Base-by-base conservation (phyloP, 2,797 vertebrate genomes). In the Nannoperca australis region DNA sequence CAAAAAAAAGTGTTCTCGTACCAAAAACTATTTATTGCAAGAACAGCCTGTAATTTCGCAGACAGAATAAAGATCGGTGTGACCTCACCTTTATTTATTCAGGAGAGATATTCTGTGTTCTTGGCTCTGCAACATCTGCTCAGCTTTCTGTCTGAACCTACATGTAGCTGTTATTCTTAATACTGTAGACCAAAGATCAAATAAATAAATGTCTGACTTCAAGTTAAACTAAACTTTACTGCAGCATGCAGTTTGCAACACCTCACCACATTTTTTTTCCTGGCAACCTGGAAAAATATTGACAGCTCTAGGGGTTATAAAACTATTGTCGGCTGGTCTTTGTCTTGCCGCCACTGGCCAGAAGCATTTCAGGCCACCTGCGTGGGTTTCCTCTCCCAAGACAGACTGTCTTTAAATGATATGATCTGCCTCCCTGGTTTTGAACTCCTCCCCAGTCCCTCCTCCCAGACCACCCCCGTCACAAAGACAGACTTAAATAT, bases 261-360 rank as follows among this genome's bases (percentile, higher is more conserved):
- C 71, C 62, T 65, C 38, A 6, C 60, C 58, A 22, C 81, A 84
- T 90, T 88, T 80, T 70, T 91, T 64, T 68, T 82, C 78, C 12
- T 85, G 79, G 91, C 70, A 87, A 92, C 92, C 83, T 81, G 81
- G 73, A 59, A 85, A 86, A 91, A 90, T 83, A 89, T 87, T 87
- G 86, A 89, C 86, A 72, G 72, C 76, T 56, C 73, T 18, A 8
- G 50, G 53, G 61, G 68, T 82, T 49, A 11, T 88, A 89, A 91
- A 93, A 75, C 66, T n/a, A 63, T 67, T 79, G 62, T 79, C 7
- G 13, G 49, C 74, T 60, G 72, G n/a, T 72, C 56, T 90, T 90
- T 86, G 88, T 85, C 78, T 69, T 14, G 45, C 78, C 8, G 45
- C 70, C 14, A 4, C 34, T 53, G 45, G 79, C 79, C 67, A 66